A percentile compares a stretch with the other conserved stretches of the same genome.
These are phyloP conservation scores for Protaetia brevitarsis DNA, from an alignment of 1,140 invertebrate species.

Conservation along the genomic window DNA sequence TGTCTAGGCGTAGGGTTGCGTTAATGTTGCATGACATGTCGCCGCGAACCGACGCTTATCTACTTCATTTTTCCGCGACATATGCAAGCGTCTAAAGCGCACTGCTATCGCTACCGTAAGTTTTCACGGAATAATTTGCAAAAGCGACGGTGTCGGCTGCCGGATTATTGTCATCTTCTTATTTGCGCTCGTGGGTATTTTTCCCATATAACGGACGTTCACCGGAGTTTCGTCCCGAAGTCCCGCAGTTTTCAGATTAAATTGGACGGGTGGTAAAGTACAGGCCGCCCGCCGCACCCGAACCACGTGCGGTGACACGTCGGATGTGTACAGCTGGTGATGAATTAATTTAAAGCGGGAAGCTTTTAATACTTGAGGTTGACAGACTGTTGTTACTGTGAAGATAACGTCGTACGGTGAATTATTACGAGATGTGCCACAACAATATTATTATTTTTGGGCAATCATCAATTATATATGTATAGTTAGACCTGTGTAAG, in stretches of 20 bases:
- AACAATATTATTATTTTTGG: neutral
- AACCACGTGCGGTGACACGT: neutral
- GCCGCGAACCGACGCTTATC: neutral
- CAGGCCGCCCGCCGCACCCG: neutral
- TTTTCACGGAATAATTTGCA: too few relatives aligned
- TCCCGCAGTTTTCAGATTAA: neutral
- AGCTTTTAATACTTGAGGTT: slow-evolving; percentile 7
- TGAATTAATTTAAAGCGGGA: slow-evolving; percentile 12
- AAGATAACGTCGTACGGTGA: neutral
- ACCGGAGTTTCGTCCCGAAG: neutral
- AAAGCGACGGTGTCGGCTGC: too few relatives aligned
- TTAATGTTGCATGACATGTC: neutral
- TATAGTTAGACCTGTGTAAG: neutral
- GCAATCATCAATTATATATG: neutral
- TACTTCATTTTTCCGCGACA: neutral
- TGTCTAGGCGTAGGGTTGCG: neutral
- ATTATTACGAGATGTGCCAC: slow-evolving; percentile 4
- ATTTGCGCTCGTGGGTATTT: too few relatives aligned
- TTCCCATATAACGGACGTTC: too few relatives aligned
- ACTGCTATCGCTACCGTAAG: neutral
- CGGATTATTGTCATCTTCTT: too few relatives aligned
- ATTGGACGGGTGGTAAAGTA: neutral
- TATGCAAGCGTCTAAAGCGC: neutral
- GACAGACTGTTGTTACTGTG: neutral
- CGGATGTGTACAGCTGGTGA: slow-evolving; percentile 6